These are phyloP conservation scores for Coilia nasus DNA, from an alignment of 2,797 vertebrate species.

Conservation along the genomic window DNA sequence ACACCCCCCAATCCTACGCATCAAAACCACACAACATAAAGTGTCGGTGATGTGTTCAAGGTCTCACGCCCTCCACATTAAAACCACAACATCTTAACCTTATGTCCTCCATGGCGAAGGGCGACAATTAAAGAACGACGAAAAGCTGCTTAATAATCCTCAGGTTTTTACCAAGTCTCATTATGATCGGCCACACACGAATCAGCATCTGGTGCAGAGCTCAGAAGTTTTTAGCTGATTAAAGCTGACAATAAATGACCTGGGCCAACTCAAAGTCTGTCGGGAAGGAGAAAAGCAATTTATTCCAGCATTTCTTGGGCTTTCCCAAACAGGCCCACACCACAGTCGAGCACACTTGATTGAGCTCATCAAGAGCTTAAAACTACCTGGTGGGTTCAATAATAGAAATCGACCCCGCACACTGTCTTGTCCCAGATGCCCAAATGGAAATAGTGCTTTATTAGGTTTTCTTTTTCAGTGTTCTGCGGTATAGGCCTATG, in stretches of 20 bases:
- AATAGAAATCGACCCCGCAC: neutral
- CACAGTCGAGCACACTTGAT: neutral
- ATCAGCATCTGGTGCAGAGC: neutral
- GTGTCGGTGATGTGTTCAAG: neutral
- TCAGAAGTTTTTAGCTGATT: neutral
- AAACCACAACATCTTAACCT: too few species aligned
- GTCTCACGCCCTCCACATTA: too few species aligned
- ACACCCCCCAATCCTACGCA: neutral
- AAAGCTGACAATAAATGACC: neutral
- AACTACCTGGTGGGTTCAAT: neutral
- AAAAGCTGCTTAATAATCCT: neutral
- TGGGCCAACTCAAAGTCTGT: neutral
- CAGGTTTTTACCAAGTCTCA: neutral
- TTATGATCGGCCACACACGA: neutral
- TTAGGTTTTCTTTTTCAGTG: too few species aligned
- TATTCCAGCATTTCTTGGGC: neutral
- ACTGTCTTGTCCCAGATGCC: neutral
- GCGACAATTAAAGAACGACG: neutral
- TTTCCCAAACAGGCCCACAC: neutral
- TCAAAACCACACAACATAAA: neutral
- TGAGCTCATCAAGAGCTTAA: conserved; percentile 6
- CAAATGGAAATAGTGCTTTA: too few species aligned
- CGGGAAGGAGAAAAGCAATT: neutral
- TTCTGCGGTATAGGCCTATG: too few species aligned
- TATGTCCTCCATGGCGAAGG: neutral